Conservation (phyloP, 2,113 vertebrate genomes). For the Pseudopodoces humilis region DNA sequence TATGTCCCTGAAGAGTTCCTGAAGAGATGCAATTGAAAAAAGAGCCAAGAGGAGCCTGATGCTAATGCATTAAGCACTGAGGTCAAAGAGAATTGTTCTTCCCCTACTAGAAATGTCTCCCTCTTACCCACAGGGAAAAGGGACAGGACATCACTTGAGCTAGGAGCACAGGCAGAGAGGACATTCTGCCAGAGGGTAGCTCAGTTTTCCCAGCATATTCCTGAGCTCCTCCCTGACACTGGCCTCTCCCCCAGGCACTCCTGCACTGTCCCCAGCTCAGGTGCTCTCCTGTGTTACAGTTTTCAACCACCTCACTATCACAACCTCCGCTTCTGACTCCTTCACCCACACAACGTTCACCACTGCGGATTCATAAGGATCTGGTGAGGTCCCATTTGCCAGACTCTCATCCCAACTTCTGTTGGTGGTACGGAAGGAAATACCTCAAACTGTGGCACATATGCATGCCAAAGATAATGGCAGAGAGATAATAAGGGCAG, state of each 20-base stretch:
- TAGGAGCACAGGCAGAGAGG: background rate
- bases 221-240: background rate
- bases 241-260: background rate
- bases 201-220: background rate
- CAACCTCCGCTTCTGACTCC: background rate
- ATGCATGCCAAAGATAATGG: background rate
- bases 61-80: background rate
- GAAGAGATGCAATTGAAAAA: background rate
- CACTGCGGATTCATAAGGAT: background rate
- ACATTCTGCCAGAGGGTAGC: background rate
- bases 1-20: background rate
- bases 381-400: background rate
- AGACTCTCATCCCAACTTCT: background rate
- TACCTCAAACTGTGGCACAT: background rate
- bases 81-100: background rate
- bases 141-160: background rate
- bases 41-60: background rate
- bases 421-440: background rate
- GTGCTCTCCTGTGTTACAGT: background rate
- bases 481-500: background rate
- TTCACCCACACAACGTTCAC: background rate
- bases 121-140: background rate
- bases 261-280: background rate
- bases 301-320: background rate
- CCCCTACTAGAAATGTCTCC: background rate